Base-by-base conservation (phyloP, 2,888 invertebrate genomes). In the Elegia similella region DNA sequence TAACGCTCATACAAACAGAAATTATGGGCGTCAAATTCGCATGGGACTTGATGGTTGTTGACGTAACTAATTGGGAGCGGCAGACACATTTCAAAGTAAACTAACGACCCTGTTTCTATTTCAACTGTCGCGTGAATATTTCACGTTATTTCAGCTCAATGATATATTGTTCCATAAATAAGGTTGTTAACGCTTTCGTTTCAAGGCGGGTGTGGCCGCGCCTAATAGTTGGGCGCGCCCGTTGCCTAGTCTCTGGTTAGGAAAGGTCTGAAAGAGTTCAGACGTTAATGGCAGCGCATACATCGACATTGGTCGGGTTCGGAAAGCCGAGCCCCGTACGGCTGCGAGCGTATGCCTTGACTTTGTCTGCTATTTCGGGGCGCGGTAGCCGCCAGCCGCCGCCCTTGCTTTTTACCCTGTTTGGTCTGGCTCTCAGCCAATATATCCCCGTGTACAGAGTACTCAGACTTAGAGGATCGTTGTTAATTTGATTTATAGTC, bases 351-450 rank as follows among this genome's bases (percentile, higher is more conserved):
- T 84, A 82, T 88, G 86, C 89, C 90, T 88, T 88, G 88, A 88
- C 89, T 88, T 90, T 87, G 85, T 82, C 78, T 83, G 88, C 88
- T 89, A 89, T 89, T 86, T 89, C 78, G 78, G 79, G 90, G 89
- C 82, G 87, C 88, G 85, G 85, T 78, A 78, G 79, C 67, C 77
- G 85, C 75, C 68, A 76, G 85, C 75, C 80, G 77, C 82, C 87
- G 81, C 78, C 83, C 84, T 84, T 82, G 76, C 87, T 88, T 90
- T 90, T 88, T 87, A 86, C 89, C 88, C 88, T 88, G 83, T 89
- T 89, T 88, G 82, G 80, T 80, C 86, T 90, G 88, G 89, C 86
- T 73, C 68, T 56, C 60, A 71, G 88, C 90, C 89, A 90, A 84
- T 79, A 78, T 77, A 82, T 79, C 84, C 82, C 80, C 72, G 78